Evolutionary conservation across 2,888 invertebrate species (phyloP), one percentile per base, ranked within the genome.

Genomic region (Deilephila elpenor): DNA sequence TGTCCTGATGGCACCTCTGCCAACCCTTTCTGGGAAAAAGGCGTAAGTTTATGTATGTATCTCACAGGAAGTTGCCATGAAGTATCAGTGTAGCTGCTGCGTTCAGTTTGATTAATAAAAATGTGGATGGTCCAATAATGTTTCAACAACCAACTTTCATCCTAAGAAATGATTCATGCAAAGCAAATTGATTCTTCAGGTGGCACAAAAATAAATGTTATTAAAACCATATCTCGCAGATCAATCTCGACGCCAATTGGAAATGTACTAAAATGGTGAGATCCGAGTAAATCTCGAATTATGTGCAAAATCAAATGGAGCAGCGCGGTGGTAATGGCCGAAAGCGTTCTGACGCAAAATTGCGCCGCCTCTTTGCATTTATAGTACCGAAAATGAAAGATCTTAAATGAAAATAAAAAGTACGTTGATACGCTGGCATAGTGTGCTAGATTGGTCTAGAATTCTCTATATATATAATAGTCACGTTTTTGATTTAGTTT

Each of bases 321-420:
- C 81, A 78, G 77, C 78, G 75, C 79, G 77, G 78, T 74, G 79
- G 79, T 88, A 87, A 88, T 86, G 82, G 85, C 77, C 74, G 78
- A 74, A 77, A 85, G 84, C 84, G 82, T 80, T 84, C 81, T 80
- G 82, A 82, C 81, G 80, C 79, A 78, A 83, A 87, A 89, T 88
- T 88, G 87, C 86, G 84, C 77, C 81, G 83, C 84, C 86, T 85
- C 88, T 89, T 89, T 89, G 89, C 89, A 90, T 91, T 90, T 90
- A 89, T 84, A 89, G 87, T 83, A 88, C 88, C 88, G 84, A 88
- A 88, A 90, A 89, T 89, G 88, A 88, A 90, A 88, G 83, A 87
- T 87, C 84, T 82, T 79, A 80, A 81, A 78, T 80, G 83, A 84
- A 85, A 88, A 85, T 86, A 82, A 80, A 86, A 77, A 78, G 79